Evolutionary conservation across 2,113 vertebrate species (phyloP), one percentile per base, ranked within the genome.

Genomic region (Rhinoptilus africanus): DNA sequence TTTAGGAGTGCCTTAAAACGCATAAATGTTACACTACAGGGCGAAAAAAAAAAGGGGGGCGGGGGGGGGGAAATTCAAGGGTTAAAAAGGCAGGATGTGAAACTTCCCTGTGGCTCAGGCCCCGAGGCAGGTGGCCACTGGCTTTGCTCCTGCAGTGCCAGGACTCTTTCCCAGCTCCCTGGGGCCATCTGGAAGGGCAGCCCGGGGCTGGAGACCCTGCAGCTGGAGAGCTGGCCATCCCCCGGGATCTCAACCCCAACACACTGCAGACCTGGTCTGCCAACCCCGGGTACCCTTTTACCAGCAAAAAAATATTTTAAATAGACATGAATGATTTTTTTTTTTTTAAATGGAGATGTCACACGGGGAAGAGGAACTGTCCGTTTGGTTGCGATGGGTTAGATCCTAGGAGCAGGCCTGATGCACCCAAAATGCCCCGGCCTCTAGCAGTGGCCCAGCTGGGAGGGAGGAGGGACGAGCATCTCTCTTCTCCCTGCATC

Each of bases 1-100:
- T 85, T 51, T 68, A 35, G 48, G 30, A 83, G 39, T 48, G 27
- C 35, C 45, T 89, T 80, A 34, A 95, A 48, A 53, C 53, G 35
- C 53, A 43, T 39, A 73, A 69, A 16, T 60, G 13, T 54, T 48
- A 60, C 35, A 30, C 15, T 5, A 26, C 0, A 14, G 34, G 14
- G 26, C 8, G 10, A 4, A 1, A 8, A 50, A n/a, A 56, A 30
- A 30, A 30, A 11, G 3, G 12, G 8, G n/a, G n/a, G n/a, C n/a
- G 12, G 11, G 3, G 10, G 6, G 28, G 41, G 30, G 7, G 5
- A 27, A 74, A 48, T 43, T 76, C 8, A 34, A 66, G 7, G 21
- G 18, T 77, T 88, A 53, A 83, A 69, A 75, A 69, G 47, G 22
- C 16, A 56, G 59, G 30, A 27, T 83, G 14, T 64, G 34, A 60